Conservation (phyloP, 2,797 vertebrate species). For the Catharus ustulatus region DNA sequence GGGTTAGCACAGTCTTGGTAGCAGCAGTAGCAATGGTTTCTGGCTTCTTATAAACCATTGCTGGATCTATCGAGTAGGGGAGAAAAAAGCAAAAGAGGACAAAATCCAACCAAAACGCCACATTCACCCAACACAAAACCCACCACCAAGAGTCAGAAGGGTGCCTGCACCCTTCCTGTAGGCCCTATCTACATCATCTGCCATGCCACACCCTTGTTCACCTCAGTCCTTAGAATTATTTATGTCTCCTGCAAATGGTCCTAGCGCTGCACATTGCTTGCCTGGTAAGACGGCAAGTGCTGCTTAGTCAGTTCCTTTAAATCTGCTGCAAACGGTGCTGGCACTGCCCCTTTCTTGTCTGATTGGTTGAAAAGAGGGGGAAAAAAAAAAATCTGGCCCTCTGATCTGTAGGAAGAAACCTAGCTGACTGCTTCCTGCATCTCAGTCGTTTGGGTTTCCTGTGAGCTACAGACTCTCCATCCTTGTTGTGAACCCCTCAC, state of each 20-base stretch:
- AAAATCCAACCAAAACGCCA: background rate
- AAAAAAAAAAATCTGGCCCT: background rate
- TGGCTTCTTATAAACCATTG: background rate
- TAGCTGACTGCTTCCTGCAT: background rate
- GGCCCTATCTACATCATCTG: rapidly evolving
- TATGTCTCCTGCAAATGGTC: background rate
- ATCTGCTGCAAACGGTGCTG: background rate
- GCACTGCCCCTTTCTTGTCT: background rate
- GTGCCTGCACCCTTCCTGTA: background rate
- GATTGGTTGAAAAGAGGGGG: background rate
- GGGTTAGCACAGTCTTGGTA: background rate
- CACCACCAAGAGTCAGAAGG: background rate
- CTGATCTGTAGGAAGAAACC: background rate
- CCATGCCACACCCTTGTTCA: background rate
- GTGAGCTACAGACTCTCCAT: background rate
- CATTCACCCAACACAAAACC: background rate
- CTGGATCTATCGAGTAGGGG: background rate
- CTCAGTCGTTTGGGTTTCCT: background rate
- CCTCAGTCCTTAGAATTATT: too few relatives aligned
- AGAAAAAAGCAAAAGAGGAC: background rate
- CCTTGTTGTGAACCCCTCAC: background rate
- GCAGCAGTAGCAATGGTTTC: background rate
- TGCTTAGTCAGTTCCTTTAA: background rate
- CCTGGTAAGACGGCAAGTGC: too few relatives aligned
- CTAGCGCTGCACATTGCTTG: background rate